A percentile compares a stretch with the other conserved stretches of the same genome.
Evolutionary conservation across 2,797 vertebrate species (phyloP).

Genomic region (Clamator glandarius): DNA sequence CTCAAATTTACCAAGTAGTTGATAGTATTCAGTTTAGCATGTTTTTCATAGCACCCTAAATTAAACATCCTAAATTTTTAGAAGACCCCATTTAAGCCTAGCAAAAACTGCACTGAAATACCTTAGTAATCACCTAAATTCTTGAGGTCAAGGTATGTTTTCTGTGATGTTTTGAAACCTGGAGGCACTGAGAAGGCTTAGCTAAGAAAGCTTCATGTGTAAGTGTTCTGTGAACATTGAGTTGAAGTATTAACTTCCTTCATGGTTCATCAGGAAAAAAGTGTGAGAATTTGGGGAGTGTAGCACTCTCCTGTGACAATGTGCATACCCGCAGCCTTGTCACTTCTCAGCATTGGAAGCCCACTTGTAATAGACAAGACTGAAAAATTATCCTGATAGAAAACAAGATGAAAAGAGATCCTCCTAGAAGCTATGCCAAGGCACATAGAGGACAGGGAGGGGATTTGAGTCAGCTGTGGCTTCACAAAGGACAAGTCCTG

Average conservation of each 20-base stretch:
- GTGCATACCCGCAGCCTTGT: rapidly evolving
- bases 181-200: not conserved
- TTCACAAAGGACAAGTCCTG: no score
- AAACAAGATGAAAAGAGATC: no score
- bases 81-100: not conserved
- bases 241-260: not conserved
- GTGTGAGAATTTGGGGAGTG: not conserved
- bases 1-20: not conserved
- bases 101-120: not conserved
- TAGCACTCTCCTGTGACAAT: not conserved
- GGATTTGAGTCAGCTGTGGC: no score
- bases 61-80: not conserved
- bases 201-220: not conserved
- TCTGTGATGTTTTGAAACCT: not conserved
- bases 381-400: not conserved
- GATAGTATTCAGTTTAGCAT: not conserved
- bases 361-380: not conserved
- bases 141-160: not conserved
- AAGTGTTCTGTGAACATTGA: not conserved
- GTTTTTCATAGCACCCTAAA: not conserved
- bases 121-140: not conserved
- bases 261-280: not conserved
- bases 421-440: no score
- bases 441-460: no score
- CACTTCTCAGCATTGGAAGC: not conserved